Percentiles rank a stretch among this genome's conserved stretches.
These are phyloP conservation scores for Trichonephila clavata DNA, from an alignment of 1,140 invertebrate species.

Conservation along the genomic window DNA sequence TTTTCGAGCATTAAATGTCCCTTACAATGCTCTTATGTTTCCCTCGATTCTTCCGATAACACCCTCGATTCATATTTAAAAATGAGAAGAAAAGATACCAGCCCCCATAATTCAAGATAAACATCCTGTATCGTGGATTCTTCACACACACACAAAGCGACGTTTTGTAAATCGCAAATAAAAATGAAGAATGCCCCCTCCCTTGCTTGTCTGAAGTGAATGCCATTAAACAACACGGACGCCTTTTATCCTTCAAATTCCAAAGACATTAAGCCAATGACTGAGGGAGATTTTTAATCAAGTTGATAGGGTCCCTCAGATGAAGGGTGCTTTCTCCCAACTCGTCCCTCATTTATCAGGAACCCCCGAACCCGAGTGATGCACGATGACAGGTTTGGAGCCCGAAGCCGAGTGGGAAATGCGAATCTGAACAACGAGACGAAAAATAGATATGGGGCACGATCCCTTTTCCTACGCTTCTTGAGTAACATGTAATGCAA, in stretches of 20 bases:
- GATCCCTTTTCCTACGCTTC: conserved; percentile 66
- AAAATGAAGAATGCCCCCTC: neutral
- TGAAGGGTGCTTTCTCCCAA: conserved; percentile 51
- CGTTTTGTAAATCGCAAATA: neutral
- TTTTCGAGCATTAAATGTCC: too few species aligned
- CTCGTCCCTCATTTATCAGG: conserved; percentile 70
- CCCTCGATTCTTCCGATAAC: neutral
- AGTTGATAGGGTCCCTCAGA: conserved; percentile 55
- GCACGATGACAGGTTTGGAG: conserved; percentile 69
- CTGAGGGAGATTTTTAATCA: conserved; percentile 76
- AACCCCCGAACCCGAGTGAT: conserved; percentile 64
- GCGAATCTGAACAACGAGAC: conserved; percentile 37
- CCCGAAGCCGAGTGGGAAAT: conserved; percentile 70
- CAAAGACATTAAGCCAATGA: conserved; percentile 76
- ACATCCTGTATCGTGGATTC: neutral
- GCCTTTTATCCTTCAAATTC: conserved; percentile 68
- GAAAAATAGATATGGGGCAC: conserved; percentile 67
- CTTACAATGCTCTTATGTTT: neutral
- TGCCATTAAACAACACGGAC: conserved; percentile 68
- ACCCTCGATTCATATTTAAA: neutral
- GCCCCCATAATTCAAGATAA: neutral
- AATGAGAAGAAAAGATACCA: neutral
- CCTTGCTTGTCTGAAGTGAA: conserved; percentile 44
- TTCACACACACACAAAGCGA: too few species aligned
- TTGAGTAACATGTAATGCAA: conserved; percentile 61